phyloP scores from a whole-genome alignment of 2,113 vertebrate genomes.

The Cheilinus undulatus region DNA sequence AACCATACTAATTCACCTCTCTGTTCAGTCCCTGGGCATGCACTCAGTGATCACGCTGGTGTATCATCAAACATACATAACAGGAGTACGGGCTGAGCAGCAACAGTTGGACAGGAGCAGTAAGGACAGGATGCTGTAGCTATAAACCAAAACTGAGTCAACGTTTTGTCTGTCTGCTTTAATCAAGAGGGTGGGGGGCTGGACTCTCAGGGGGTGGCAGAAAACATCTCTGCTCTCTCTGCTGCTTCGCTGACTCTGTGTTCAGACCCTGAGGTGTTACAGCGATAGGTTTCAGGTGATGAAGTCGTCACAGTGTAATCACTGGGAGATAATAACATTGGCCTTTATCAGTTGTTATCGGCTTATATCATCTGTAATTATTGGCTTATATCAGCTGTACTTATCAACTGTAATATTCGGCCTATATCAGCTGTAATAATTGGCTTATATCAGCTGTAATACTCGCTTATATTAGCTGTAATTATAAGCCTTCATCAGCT shows the following conservation, averaged over 20 bases:
- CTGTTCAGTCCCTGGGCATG: background rate
- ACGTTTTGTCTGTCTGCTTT: conserved; percentile 48
- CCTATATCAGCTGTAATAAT: no score
- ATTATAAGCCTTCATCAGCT: no score
- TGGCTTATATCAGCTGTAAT: no score
- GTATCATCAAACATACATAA: background rate
- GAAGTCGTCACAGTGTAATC: conserved; percentile 38
- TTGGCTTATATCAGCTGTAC: no score
- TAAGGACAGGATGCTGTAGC: no score
- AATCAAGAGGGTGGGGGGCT: background rate
- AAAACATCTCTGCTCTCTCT: conserved; percentile 30
- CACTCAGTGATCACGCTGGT: background rate
- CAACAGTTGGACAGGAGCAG: conserved; percentile 27
- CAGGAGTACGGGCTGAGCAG: background rate
- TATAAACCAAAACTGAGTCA: conserved; percentile 1
- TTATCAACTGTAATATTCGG: no score
- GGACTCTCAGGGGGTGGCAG: conserved; percentile 17
- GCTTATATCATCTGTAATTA: no score
- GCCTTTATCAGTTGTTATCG: no score
- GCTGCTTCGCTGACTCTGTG: conserved; percentile 58
- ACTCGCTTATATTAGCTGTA: no score
- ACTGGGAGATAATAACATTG: no score
- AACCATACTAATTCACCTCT: background rate
- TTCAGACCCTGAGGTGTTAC: conserved; percentile 25
- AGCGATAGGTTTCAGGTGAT: conserved; percentile 22